These are phyloP conservation scores for Acanthurus tractus DNA, from an alignment of 2,797 vertebrate genomes.

Conservation along the genomic window DNA sequence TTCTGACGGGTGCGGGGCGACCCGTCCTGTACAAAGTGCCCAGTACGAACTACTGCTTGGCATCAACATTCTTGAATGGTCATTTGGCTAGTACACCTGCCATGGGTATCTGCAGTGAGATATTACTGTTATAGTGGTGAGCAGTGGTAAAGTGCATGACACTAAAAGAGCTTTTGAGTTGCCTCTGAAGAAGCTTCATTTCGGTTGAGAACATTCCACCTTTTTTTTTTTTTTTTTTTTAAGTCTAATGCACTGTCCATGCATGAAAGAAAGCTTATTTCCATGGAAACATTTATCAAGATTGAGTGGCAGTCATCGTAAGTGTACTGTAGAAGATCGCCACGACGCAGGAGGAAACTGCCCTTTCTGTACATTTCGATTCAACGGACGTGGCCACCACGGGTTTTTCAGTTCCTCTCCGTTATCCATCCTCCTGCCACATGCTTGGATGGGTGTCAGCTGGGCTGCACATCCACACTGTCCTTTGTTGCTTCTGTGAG, in stretches of 20 bases:
- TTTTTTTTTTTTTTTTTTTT: constrained; percentile 1
- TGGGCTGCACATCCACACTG: constrained; percentile 52
- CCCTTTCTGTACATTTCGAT: constrained; percentile 49
- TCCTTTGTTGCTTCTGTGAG: constrained; percentile 56
- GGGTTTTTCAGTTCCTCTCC: constrained; percentile 28
- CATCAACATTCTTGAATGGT: constrained; percentile 47
- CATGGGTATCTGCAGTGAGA: constrained; percentile 26
- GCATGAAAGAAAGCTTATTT: constrained; percentile 21
- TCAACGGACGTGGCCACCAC: constrained; percentile 28
- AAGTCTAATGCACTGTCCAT: constrained; percentile 30
- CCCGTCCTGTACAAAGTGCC: constrained; percentile 41
- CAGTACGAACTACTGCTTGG: constrained; percentile 63
- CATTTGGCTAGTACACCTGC: constrained; percentile 50
- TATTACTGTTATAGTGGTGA: constrained; percentile 38
- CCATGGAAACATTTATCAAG: constrained; percentile 3
- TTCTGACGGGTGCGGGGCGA: constrained; percentile 32
- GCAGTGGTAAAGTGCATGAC: constrained; percentile 48
- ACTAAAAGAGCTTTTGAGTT: constrained; percentile 27
- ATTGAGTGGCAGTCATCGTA: constrained; percentile 45
- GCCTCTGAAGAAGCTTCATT: constrained; percentile 18
- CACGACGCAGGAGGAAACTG: constrained; percentile 34
- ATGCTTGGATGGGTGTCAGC: constrained; percentile 29
- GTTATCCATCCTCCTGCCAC: constrained; percentile 32
- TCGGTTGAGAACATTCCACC: constrained; percentile 19
- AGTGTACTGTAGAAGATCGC: constrained; percentile 40